Evolutionary conservation across 2,888 invertebrate species (phyloP).

Genomic region (Eubasilissa splendida): DNA sequence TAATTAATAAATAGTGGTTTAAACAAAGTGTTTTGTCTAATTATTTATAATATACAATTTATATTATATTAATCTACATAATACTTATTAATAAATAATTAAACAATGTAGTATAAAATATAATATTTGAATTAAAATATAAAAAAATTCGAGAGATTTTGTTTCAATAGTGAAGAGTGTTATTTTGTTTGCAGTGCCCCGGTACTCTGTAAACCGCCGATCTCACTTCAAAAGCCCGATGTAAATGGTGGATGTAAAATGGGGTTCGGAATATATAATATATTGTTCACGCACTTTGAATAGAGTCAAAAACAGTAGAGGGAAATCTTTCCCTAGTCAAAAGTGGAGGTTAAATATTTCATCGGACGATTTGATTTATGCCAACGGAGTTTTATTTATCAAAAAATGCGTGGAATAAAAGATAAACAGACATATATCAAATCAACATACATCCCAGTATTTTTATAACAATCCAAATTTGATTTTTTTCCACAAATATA

Average conservation of each 20-base stretch:
- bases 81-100: too few relatives aligned
- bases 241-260: slow-evolving; percentile 10
- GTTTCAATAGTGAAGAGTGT: too few relatives aligned
- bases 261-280: slow-evolving; percentile 36
- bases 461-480: background rate
- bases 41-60: too few relatives aligned
- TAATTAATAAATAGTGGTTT: too few relatives aligned
- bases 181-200: too few relatives aligned
- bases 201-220: background rate
- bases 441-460: slow-evolving; percentile 3
- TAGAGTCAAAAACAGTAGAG: slow-evolving; percentile 40
- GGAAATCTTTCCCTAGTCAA: slow-evolving; percentile 34
- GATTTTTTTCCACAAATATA: background rate
- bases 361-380: slow-evolving; percentile 37
- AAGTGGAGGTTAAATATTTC: slow-evolving; percentile 40
- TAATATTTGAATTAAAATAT: too few relatives aligned
- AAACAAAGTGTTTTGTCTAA: too few relatives aligned
- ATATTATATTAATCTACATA: too few relatives aligned
- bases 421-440: slow-evolving; percentile 2
- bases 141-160: too few relatives aligned
- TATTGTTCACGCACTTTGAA: slow-evolving; percentile 43
- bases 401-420: background rate
- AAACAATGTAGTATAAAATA: too few relatives aligned
- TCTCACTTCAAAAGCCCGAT: slow-evolving; percentile 28
- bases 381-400: slow-evolving; percentile 21